Percentiles rank a stretch among this genome's conserved stretches.
Conservation (phyloP, 1,140 invertebrate species). For the Elysia chlorotica region DNA sequence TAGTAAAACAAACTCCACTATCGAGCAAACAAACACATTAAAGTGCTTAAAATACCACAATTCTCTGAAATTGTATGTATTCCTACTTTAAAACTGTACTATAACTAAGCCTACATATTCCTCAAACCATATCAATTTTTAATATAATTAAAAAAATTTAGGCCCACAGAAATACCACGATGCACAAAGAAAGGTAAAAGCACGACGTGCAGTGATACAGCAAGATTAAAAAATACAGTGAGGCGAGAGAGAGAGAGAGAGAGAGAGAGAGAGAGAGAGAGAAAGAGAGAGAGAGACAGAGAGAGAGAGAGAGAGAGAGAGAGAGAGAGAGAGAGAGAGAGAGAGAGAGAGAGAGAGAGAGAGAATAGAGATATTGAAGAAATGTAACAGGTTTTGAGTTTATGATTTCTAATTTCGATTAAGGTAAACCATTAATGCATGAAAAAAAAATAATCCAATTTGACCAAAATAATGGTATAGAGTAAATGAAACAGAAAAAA, state of each 20-base stretch:
- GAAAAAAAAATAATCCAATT: not conserved
- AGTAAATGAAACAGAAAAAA: no score
- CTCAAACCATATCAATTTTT: not conserved
- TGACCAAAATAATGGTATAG: not conserved
- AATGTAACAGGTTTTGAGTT: not conserved
- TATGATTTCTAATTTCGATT: not conserved
- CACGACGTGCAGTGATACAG: no score
- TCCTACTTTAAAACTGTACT: no score
- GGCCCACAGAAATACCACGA: no score
- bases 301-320: not conserved
- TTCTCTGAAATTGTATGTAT: no score
- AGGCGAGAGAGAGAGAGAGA: not conserved
- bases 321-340: not conserved
- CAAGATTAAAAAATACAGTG: not conserved
- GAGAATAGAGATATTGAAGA: not conserved
- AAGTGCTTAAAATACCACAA: no score
- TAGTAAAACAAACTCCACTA: no score
- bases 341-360: not conserved
- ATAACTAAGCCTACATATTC: not conserved
- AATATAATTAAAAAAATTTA: not conserved
- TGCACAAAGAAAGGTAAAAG: no score
- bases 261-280: not conserved
- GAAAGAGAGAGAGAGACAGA: not conserved
- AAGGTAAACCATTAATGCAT: not conserved
- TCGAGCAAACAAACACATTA: no score